Conservation (phyloP, 2,888 invertebrate genomes). For the Choreutis nemorana region DNA sequence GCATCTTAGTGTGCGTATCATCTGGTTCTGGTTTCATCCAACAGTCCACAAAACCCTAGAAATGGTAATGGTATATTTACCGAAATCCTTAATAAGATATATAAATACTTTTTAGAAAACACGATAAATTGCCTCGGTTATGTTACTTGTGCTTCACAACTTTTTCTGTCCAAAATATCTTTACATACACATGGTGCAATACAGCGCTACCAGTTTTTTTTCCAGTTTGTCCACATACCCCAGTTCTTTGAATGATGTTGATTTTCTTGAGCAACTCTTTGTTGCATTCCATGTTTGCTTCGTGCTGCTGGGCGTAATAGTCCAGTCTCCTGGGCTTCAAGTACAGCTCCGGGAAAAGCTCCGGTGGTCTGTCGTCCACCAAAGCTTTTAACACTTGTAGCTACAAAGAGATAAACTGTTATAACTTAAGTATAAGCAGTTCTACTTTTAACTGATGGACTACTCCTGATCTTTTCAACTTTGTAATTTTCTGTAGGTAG, state of each 20-base stretch:
- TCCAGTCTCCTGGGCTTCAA: constrained; percentile 61
- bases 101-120: no score
- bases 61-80: no score
- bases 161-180: not conserved
- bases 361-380: constrained; percentile 63
- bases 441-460: no score
- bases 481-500: no score
- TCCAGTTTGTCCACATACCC: constrained; percentile 50
- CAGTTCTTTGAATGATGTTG: constrained; percentile 65
- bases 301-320: constrained; percentile 43
- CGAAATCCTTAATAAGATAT: no score
- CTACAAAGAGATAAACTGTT: no score
- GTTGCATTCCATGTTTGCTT: constrained; percentile 60
- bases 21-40: constrained; percentile 32
- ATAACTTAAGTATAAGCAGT: no score
- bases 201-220: constrained; percentile 1
- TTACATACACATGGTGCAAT: not conserved
- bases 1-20: constrained; percentile 32
- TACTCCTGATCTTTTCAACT: no score
- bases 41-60: constrained; percentile 57
- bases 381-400: constrained; percentile 36
- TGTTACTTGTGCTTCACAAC: not conserved
- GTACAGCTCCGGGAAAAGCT: constrained; percentile 57
- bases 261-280: constrained; percentile 66
- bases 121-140: no score